Evolutionary conservation across 2,113 vertebrate species (phyloP).

Genomic region (Aix galericulata): DNA sequence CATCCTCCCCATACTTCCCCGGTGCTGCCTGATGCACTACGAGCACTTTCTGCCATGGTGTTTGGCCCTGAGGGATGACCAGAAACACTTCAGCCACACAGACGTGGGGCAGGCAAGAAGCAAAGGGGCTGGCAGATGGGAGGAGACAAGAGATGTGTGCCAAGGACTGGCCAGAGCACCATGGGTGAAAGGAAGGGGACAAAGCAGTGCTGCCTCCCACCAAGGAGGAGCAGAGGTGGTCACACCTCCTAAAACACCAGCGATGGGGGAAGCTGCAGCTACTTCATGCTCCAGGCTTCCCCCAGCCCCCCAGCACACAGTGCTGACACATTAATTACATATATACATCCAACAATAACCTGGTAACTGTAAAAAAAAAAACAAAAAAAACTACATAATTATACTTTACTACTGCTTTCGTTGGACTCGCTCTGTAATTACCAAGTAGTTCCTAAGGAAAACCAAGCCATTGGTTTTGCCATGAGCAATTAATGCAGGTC

Average conservation of each 20-base stretch:
- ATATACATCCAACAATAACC: conserved; percentile 57
- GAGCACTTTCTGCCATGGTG: background rate
- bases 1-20: background rate
- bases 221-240: background rate
- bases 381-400: conserved; percentile 63
- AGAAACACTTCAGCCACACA: background rate
- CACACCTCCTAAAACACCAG: background rate
- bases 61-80: background rate
- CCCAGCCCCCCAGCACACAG: background rate
- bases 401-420: conserved; percentile 62
- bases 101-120: background rate
- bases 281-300: background rate
- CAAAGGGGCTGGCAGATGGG: background rate
- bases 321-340: conserved; percentile 56
- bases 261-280: background rate
- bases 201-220: background rate
- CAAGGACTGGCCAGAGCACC: background rate
- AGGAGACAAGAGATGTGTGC: background rate
- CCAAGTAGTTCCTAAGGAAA: conserved; percentile 70
- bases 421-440: conserved; percentile 66
- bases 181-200: background rate
- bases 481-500: conserved; percentile 61
- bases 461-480: conserved; percentile 54
- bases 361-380: conserved; percentile 60
- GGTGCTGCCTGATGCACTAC: background rate